These are phyloP conservation scores for Carassius auratus DNA, from an alignment of 2,113 vertebrate genomes.

Conservation along the genomic window DNA sequence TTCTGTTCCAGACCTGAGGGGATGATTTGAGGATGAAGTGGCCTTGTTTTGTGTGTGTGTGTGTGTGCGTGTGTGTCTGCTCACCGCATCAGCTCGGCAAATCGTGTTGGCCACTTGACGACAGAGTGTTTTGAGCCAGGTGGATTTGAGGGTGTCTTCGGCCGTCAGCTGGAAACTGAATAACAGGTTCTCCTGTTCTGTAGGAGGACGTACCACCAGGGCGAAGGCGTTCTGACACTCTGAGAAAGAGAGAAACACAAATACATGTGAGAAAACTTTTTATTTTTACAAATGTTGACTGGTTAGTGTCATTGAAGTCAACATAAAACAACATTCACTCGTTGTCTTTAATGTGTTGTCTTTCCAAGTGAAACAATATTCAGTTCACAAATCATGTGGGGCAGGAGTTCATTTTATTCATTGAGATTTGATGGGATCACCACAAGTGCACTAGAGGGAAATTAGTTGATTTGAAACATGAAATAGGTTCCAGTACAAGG, in stretches of 20 bases:
- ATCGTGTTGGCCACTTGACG: conserved; percentile 98
- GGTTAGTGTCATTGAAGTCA: background rate
- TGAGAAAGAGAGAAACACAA: conserved; percentile 55
- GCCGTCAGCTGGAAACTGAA: conserved; percentile 93
- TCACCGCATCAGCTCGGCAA: conserved; percentile 94
- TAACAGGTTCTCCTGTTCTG: conserved; percentile 91
- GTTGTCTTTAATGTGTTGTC: too few species aligned
- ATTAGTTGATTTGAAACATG: conserved; percentile 13
- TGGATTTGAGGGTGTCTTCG: conserved; percentile 88
- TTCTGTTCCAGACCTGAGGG: conserved; percentile 25
- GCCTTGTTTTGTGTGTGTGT: background rate
- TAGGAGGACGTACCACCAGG: conserved; percentile 92
- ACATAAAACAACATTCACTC: background rate
- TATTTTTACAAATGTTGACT: background rate
- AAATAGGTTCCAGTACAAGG: background rate
- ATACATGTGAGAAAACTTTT: background rate
- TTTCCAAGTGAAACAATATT: background rate
- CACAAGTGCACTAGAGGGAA: conserved; percentile 12
- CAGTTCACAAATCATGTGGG: background rate
- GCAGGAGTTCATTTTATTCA: conserved; percentile 1
- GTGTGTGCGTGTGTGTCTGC: conserved; percentile 55
- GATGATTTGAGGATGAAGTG: background rate
- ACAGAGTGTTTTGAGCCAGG: conserved; percentile 89
- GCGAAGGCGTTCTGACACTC: conserved; percentile 95
- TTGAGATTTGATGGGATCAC: background rate